Percentiles rank a stretch among this genome's conserved stretches.
These are phyloP conservation scores for Chloroceryle amazona DNA, from an alignment of 2,797 vertebrate species.

Conservation along the genomic window DNA sequence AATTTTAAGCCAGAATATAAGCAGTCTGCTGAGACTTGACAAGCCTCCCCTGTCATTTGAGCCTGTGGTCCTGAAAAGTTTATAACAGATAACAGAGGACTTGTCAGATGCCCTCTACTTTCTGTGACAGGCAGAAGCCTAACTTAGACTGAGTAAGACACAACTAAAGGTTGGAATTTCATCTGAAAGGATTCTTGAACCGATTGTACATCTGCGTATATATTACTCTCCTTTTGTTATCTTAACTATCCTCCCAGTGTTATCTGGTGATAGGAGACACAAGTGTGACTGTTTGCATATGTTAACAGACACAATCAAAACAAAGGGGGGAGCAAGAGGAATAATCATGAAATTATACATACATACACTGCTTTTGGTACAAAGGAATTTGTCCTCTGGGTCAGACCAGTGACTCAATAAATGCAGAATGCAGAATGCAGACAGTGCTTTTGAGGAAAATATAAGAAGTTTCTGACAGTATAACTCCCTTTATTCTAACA, in stretches of 20 bases:
- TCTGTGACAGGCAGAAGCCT: not conserved
- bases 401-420: not conserved
- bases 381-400: not conserved
- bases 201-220: not conserved
- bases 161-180: not conserved
- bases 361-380: not conserved
- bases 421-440: not conserved
- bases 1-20: not conserved
- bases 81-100: not conserved
- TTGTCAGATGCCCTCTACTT: not conserved
- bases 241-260: not conserved
- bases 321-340: not conserved
- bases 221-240: not conserved
- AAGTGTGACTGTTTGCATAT: not conserved
- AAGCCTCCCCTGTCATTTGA: not conserved
- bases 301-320: not conserved
- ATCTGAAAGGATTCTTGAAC: not conserved
- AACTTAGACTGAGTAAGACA: not conserved
- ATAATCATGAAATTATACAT: constrained; percentile 5
- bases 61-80: not conserved
- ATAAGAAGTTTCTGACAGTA: not conserved
- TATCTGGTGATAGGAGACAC: not conserved
- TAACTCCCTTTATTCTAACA: not conserved
- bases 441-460: constrained; percentile 1
- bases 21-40: not conserved